Evolutionary conservation across 1,140 invertebrate genomes (phyloP), one percentile per base, ranked within the genome.

Genomic region (Neodiprion virginianus): DNA sequence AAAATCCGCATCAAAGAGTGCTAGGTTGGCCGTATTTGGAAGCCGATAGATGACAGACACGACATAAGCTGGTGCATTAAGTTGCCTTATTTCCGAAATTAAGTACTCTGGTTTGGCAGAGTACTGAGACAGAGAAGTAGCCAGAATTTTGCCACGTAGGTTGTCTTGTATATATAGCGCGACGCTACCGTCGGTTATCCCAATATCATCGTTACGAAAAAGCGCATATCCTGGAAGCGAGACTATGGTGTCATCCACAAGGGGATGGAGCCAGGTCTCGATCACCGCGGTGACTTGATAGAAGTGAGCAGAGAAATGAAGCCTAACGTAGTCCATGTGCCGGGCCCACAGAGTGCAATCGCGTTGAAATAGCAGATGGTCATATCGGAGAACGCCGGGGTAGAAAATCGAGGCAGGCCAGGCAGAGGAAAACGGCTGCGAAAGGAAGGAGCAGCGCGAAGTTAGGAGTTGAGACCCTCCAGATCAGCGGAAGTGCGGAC

Each of bases 31-130:
- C 21, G 65, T 12, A 21, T 68, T 7, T 28, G 74, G 71, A 0
- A 71, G 47, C 1, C 74, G 70, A 50, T 75, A 75, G 17, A 75
- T 40, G 8, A 75, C 71, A 4, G 12, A 47, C 14, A 68, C 3
- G 21, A 75, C 61, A 14, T 72, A 48, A 48, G 69, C 72, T 40
- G 9, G 21, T 48, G 47, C 47, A 9, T 7, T 50, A 3, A 12
- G 48, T 23, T 11, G 12, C 12, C 71, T 48, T 1, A 50, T n/a
- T 50, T 72, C 71, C 11, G 48, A 49, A 1, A 50, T 50, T 1
- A 72, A 3, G 23, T 72, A 72, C 23, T 72, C 48, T 1, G 71
- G 49, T 50, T 50, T 50, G 17, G 71, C 71, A 1, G 48, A 50
- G 48, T 72, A 72, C 10, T n/a, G 12, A 7, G 49, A 50, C 1